Evolutionary conservation across 2,113 vertebrate genomes (phyloP).

Genomic region (Carettochelys insculpta): DNA sequence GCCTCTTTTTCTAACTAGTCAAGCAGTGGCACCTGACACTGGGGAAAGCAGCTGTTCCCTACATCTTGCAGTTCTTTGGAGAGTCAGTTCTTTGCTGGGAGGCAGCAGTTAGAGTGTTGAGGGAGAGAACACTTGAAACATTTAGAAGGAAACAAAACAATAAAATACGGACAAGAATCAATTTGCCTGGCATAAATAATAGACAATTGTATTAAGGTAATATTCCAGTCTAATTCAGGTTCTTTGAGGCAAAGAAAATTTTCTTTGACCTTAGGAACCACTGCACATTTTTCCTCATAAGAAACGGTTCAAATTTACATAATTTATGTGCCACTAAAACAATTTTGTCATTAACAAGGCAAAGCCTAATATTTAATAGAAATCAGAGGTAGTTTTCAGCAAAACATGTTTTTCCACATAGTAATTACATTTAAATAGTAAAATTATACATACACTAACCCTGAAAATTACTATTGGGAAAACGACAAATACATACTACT

Average conservation of each 20-base stretch:
- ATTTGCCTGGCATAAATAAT: conserved; percentile 2
- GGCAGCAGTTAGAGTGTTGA: background rate
- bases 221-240: background rate
- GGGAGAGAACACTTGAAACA: conserved; percentile 9
- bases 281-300: background rate
- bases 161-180: conserved; percentile 2
- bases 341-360: background rate
- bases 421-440: background rate
- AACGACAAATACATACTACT: background rate
- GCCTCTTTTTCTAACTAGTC: conserved; percentile 33
- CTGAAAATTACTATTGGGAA: background rate
- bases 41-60: conserved; percentile 35
- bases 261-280: background rate
- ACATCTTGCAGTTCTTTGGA: background rate
- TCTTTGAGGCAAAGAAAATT: background rate
- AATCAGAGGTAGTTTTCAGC: background rate
- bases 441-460: background rate
- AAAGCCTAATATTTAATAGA: background rate
- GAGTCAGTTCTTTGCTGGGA: conserved; percentile 14
- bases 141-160: background rate
- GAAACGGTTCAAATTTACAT: background rate
- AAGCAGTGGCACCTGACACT: conserved; percentile 34
- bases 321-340: background rate
- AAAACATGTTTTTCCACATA: background rate
- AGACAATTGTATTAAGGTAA: background rate